A percentile compares a stretch with the other conserved stretches of the same genome.
Evolutionary conservation across 2,113 vertebrate species (phyloP).

Genomic region (Petaurus breviceps): DNA sequence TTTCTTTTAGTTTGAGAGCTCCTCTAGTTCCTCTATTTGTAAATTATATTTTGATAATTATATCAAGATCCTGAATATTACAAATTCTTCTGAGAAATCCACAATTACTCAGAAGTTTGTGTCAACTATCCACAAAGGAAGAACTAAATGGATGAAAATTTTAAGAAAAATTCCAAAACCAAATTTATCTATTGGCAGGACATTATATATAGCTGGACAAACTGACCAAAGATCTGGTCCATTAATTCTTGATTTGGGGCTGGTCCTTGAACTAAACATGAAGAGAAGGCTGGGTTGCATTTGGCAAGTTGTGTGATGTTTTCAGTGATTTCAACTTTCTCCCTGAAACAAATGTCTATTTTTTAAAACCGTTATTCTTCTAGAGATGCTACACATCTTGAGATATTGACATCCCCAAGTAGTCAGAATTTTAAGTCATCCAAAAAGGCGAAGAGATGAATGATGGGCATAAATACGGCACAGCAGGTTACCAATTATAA

Average conservation of each 20-base stretch:
- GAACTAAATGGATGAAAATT: no score
- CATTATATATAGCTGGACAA: no score
- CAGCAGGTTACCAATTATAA: no score
- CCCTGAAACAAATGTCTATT: background rate
- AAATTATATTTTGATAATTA: background rate
- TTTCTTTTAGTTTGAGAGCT: background rate
- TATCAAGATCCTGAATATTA: background rate
- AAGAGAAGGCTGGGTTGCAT: background rate
- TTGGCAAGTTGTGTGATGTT: background rate
- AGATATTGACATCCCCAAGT: background rate
- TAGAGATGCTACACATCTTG: background rate
- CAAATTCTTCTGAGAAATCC: background rate
- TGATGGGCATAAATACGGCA: background rate
- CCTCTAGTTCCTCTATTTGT: no score
- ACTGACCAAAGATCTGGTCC: no score
- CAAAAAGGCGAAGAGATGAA: background rate
- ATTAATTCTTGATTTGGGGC: background rate
- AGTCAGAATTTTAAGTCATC: background rate
- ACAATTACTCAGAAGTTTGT: no score
- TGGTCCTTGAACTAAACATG: background rate
- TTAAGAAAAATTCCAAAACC: no score
- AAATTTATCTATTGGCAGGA: no score
- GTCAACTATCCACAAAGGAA: no score
- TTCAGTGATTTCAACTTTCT: background rate
- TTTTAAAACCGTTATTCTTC: background rate